These are phyloP conservation scores for Gambusia holbrooki DNA, from an alignment of 2,113 vertebrate species.

Conservation along the genomic window DNA sequence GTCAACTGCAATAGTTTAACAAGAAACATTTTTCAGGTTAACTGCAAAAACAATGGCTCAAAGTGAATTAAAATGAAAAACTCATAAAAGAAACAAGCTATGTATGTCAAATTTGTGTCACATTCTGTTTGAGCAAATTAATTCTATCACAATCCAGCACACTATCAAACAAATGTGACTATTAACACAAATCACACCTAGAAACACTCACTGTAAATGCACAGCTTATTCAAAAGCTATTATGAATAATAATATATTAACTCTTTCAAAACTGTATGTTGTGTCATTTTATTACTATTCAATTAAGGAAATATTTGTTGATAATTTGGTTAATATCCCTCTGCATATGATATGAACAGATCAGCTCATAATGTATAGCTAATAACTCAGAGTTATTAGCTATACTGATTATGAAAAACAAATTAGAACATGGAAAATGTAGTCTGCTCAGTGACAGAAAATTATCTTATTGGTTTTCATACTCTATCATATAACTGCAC, in stretches of 20 bases:
- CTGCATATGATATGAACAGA: not conserved
- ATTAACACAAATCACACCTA: too few relatives aligned
- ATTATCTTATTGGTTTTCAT: not conserved
- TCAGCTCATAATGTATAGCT: not conserved
- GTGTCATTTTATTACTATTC: not conserved
- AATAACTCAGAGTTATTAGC: conserved; percentile 7
- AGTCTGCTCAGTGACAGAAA: conserved; percentile 4
- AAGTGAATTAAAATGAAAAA: too few relatives aligned
- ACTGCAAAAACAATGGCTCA: not conserved
- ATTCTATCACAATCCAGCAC: not conserved
- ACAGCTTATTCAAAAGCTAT: not conserved
- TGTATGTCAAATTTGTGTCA: not conserved
- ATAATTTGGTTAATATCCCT: not conserved
- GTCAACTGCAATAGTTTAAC: too few relatives aligned
- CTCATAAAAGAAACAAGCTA: too few relatives aligned
- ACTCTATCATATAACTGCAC: not conserved
- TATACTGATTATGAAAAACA: not conserved
- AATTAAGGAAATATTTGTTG: conserved; percentile 1
- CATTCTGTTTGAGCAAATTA: not conserved
- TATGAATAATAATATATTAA: not conserved
- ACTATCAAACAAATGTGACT: not conserved
- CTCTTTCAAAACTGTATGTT: not conserved
- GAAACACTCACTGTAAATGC: not conserved
- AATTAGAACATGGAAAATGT: conserved; percentile 15
- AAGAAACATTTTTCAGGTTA: not conserved